Conservation (phyloP, 2,888 invertebrate genomes). For the Scaptomyza flava region DNA sequence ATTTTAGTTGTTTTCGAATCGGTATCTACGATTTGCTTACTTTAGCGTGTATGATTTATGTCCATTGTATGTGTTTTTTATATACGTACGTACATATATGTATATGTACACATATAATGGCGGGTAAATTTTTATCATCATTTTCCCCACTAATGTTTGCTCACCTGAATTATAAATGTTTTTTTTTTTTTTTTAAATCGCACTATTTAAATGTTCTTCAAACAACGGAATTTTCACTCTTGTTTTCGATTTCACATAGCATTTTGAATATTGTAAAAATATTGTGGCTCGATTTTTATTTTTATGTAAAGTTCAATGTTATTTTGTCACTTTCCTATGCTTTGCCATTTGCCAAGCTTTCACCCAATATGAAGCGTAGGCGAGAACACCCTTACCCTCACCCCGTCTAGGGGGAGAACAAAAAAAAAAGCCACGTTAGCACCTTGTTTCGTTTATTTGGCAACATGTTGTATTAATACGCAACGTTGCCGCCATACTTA, state of each 20-base stretch:
- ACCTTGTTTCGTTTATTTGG: conserved; percentile 32
- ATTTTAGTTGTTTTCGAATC: conserved; percentile 33
- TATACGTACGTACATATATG: background rate
- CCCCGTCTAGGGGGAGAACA: too few relatives aligned
- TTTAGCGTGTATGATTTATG: conserved; percentile 6
- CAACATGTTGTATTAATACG: conserved; percentile 8
- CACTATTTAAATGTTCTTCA: background rate
- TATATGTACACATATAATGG: background rate
- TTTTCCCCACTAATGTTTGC: background rate
- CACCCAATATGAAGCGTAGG: conserved; percentile 1
- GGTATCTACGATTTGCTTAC: conserved; percentile 27
- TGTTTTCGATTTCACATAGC: too few relatives aligned
- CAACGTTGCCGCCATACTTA: background rate
- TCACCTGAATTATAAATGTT: too few relatives aligned
- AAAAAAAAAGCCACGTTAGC: too few relatives aligned
- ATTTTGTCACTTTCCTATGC: conserved; percentile 2
- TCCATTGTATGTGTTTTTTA: background rate
- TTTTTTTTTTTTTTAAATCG: too few relatives aligned
- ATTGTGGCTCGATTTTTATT: too few relatives aligned
- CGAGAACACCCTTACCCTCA: too few relatives aligned
- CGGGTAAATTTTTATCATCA: background rate
- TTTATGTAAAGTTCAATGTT: conserved; percentile 48
- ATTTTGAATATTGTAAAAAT: too few relatives aligned
- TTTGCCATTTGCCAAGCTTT: conserved; percentile 18
- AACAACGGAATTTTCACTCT: too few relatives aligned